A percentile compares a stretch with the other conserved stretches of the same genome.
Evolutionary conservation across 2,113 vertebrate genomes (phyloP).

Genomic region (Prunella fulvescens): DNA sequence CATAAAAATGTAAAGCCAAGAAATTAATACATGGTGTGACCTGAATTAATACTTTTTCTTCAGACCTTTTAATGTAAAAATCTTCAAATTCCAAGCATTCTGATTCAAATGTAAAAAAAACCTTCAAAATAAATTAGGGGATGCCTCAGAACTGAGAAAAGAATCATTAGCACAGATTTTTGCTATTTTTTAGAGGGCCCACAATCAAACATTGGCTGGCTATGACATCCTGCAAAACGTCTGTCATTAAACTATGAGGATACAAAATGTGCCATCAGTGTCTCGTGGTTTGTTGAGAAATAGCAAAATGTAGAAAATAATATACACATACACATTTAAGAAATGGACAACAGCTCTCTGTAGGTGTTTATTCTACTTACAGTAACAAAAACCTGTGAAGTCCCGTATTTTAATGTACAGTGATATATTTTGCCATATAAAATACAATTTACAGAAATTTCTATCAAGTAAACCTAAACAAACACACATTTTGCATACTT

Average conservation of each 20-base stretch:
- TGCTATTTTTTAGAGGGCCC: neutral
- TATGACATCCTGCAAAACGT: neutral
- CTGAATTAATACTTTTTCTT: neutral
- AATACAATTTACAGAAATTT: constrained; percentile 79
- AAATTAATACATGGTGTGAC: neutral
- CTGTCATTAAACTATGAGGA: neutral
- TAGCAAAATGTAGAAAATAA: neutral
- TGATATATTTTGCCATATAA: constrained; percentile 75
- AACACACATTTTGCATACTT: constrained; percentile 73
- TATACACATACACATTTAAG: neutral
- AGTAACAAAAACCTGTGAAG: constrained; percentile 78
- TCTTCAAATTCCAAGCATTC: neutral
- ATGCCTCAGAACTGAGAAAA: neutral
- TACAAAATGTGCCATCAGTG: neutral
- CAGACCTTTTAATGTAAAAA: neutral
- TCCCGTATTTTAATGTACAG: constrained; percentile 72
- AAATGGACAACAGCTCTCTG: constrained; percentile 31
- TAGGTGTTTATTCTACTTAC: constrained; percentile 79
- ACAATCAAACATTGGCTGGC: neutral
- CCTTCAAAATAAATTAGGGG: neutral
- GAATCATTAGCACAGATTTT: neutral
- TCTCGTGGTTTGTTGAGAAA: neutral
- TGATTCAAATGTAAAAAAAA: neutral
- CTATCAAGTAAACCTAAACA: constrained; percentile 72
- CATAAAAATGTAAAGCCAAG: neutral